Evolutionary conservation across 2,113 vertebrate species (phyloP), one percentile per base, ranked within the genome.

Genomic region (Neogobius melanostomus): DNA sequence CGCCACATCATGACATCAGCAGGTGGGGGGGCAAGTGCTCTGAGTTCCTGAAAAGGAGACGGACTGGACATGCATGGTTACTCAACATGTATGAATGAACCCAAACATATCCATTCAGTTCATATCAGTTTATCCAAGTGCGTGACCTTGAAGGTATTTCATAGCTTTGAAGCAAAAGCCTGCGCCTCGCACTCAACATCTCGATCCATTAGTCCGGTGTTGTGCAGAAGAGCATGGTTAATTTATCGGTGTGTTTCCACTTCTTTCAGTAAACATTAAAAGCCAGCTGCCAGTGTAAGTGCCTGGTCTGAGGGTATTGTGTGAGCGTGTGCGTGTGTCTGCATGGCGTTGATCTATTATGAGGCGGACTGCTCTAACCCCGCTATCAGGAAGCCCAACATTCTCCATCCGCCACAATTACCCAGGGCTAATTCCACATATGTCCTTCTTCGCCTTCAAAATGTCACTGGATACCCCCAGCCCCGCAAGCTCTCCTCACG

Each of bases 401-500:
- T 74, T 68, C 57, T 84, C 76, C 72, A 83, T 85, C 67, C 71
- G 21, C 66, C 72, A 66, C 74, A 82, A 82, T 89, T 87, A 81
- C 84, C 64, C 47, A 51, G 50, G 71, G 85, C 80, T 88, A 85
- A 86, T 84, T 86, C 74, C 85, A 83, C 82, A 86, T 86, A 82
- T 83, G 86, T 87, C 85, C 82, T 36, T 36, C 28, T 36, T 36
- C 69, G 74, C 62, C 78, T 82, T 75, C 67, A 73, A 86, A 87
- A 89, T 86, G 89, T 85, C 86, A 89, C 71, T 76, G 75, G 63
- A 71, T 85, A 68, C 59, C 28, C 53, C 79, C 71, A 77, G 57
- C 66, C 67, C 76, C 70, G 45, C 43, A 7, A 44, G 72, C 48
- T 72, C 47, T 36, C 61, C 64, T 71, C 71, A 75, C 71, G 44